Base-by-base conservation (phyloP, 2,113 vertebrate species). In the Cranoglanis bouderius region DNA sequence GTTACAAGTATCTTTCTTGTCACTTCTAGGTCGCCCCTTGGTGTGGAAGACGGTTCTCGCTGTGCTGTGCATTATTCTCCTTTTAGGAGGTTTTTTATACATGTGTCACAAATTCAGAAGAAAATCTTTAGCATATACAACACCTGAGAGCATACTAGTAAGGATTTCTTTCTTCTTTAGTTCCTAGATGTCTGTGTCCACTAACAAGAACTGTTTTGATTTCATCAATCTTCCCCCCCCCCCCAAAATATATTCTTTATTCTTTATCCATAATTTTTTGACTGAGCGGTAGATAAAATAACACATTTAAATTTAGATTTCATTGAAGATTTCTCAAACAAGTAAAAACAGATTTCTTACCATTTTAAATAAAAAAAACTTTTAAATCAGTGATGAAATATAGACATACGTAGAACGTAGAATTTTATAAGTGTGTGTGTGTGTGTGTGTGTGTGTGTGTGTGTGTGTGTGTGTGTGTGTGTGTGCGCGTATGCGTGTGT, bases 121-220 rank as follows among this genome's bases (percentile, higher is more conserved):
- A 67, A 87, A 35, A 3, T 12, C 14, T 0, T 6, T n/a, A 38
- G 59, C 2, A 87, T 51, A 53, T 7, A 65, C 59, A 35, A 19
- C 46, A 61, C 86, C 86, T 8, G 57, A 87, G 4, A 87, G 75
- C 74, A 81, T 87, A 6, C 10, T 38, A 1, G 86, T 87, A 87
- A 87, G 86, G 2, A 26, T 67, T 53, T 51, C n/a, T 85, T 8
- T 19, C 29, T 38, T 63, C 5, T 46, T 13, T n/a, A 14, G 24
- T 75, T 75, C 19, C 70, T 74, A 8, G 32, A 74, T 21, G 19
- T 40, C 5, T 18, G 4, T 29, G 24, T 29, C 2, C 5, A n/a
- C 43, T 43, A 51, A 51, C 72, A 24, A 78, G 16, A 51, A 46
- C 72, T 26, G 21, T 46, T 43, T 5, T 12, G 1, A 43, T 43